These are phyloP conservation scores for Platycnemis pennipes DNA, from an alignment of 2,888 invertebrate species.

Conservation along the genomic window DNA sequence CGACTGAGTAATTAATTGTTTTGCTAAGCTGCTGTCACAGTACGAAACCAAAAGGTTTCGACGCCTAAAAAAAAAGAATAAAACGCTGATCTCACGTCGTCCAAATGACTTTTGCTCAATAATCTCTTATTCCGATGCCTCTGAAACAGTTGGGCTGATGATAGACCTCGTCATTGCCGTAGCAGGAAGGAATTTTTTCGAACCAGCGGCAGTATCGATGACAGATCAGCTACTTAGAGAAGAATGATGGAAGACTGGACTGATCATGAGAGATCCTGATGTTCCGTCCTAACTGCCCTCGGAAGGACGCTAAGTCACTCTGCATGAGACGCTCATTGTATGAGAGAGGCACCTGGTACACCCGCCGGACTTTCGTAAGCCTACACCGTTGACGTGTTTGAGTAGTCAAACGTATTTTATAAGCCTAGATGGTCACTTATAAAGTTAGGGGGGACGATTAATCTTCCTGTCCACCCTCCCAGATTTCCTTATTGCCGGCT, in stretches of 20 bases:
- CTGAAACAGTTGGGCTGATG: background rate
- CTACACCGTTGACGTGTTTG: constrained; percentile 60
- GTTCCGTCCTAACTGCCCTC: constrained; percentile 48
- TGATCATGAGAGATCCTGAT: constrained; percentile 40
- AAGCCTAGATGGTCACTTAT: constrained; percentile 62
- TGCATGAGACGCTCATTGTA: background rate
- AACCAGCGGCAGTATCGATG: constrained; percentile 40
- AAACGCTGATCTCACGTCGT: constrained; percentile 47
- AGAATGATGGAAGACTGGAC: constrained; percentile 42
- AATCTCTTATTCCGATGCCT: background rate
- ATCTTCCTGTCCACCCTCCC: constrained; percentile 44
- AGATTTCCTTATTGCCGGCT: background rate
- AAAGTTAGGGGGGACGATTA: constrained; percentile 38
- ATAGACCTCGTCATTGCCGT: background rate
- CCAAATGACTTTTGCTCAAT: background rate
- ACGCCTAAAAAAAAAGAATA: background rate
- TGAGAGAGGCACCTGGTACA: constrained; percentile 28
- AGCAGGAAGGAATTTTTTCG: constrained; percentile 7
- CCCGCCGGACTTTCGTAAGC: constrained; percentile 21
- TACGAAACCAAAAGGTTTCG: background rate
- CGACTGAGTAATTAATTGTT: constrained; percentile 21
- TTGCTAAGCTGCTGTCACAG: background rate
- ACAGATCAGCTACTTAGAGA: constrained; percentile 57
- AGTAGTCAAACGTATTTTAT: constrained; percentile 51
- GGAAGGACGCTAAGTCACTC: constrained; percentile 53